phyloP scores from a whole-genome alignment of 2,888 invertebrate genomes.

The Drosophila trichaetosa region DNA sequence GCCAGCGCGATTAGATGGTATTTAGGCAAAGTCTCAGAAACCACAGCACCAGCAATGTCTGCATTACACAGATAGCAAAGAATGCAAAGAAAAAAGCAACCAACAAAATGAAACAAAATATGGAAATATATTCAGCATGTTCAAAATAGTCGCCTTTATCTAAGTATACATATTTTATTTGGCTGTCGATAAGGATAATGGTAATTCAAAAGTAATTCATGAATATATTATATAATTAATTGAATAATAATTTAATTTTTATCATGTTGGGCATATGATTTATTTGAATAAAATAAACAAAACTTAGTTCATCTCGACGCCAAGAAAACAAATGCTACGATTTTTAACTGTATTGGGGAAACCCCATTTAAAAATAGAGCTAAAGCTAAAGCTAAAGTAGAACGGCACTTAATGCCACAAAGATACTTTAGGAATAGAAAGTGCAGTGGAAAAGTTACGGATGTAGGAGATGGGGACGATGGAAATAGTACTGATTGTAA shows the following conservation, averaged over 20 bases:
- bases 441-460: not conserved
- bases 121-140: conserved; percentile 7
- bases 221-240: not conserved
- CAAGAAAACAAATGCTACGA: not conserved
- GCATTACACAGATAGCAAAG: conserved; percentile 12
- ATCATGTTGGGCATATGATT: not conserved
- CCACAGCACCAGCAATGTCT: conserved; percentile 9
- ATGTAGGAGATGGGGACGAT: not conserved
- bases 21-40: conserved; percentile 5
- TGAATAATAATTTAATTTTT: not conserved
- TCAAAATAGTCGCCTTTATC: not conserved
- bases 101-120: not conserved
- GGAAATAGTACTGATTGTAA: not conserved
- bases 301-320: not conserved
- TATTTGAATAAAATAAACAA: not conserved
- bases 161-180: not conserved
- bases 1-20: conserved; percentile 22
- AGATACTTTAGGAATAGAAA: not conserved
- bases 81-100: not conserved
- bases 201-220: not conserved
- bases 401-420: not conserved
- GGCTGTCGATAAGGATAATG: conserved; percentile 12
- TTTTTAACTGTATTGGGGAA: not conserved
- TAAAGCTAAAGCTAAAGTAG: no score
- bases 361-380: not conserved